Percentiles rank a stretch among this genome's conserved stretches.
Evolutionary conservation across 2,797 vertebrate species (phyloP).

Genomic region (Melanotaenia boesemani): DNA sequence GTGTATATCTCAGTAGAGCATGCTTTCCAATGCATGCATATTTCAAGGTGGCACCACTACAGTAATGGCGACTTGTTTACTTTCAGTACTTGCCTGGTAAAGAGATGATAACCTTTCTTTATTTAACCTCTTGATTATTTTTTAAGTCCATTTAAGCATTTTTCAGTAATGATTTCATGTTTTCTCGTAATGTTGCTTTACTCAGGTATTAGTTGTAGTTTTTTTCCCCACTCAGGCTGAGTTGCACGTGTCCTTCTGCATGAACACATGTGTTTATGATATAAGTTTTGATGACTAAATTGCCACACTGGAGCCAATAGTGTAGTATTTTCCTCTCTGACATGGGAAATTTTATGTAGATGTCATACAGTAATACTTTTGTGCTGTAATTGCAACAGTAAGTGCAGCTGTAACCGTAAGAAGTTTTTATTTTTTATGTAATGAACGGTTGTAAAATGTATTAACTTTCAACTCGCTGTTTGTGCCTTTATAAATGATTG

Average conservation of each 20-base stretch:
- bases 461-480: constrained; percentile 69
- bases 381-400: constrained; percentile 73
- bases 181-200: constrained; percentile 64
- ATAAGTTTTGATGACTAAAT: constrained; percentile 44
- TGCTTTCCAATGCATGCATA: neutral
- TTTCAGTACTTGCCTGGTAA: neutral
- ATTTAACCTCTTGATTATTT: constrained; percentile 3
- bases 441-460: constrained; percentile 60
- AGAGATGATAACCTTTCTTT: neutral
- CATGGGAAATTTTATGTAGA: constrained; percentile 49
- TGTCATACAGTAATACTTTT: constrained; percentile 64
- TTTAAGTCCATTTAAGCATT: constrained; percentile 15
- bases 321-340: constrained; percentile 58
- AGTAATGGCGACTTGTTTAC: neutral
- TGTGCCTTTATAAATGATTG: constrained; percentile 76
- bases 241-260: constrained; percentile 66
- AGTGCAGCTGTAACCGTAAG: constrained; percentile 68
- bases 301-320: constrained; percentile 50
- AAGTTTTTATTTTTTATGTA: constrained; percentile 69
- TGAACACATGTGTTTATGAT: constrained; percentile 61
- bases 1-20: neutral
- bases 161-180: constrained; percentile 26
- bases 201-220: constrained; percentile 78
- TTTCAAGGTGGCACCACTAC: neutral
- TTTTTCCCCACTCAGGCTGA: constrained; percentile 62